Evolutionary conservation across 2,797 vertebrate species (phyloP).

Genomic region (Notamacropus eugenii): DNA sequence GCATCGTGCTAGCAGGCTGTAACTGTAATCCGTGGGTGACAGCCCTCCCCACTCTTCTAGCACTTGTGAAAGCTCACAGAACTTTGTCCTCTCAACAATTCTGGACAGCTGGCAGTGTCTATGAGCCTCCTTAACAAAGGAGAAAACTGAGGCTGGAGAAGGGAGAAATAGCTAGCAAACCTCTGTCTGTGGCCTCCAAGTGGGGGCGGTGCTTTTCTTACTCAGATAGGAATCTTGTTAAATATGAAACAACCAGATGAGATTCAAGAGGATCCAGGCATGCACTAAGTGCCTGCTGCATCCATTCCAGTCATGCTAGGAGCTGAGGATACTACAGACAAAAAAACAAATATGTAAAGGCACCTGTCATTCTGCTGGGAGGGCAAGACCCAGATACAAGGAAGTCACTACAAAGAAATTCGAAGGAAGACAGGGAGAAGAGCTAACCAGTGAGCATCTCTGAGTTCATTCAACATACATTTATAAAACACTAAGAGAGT

Average conservation of each 20-base stretch:
- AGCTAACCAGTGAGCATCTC: not conserved
- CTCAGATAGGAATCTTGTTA: not conserved
- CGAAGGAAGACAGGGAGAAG: not conserved
- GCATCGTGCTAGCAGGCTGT: not conserved
- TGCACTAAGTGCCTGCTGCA: not conserved
- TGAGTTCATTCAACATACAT: not conserved
- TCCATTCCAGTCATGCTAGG: not conserved
- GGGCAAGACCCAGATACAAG: not conserved
- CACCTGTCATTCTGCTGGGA: not conserved
- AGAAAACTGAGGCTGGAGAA: not conserved
- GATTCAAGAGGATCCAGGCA: not conserved
- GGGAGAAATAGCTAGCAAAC: not conserved
- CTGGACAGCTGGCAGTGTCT: not conserved
- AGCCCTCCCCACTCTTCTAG: no score
- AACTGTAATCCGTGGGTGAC: rapidly evolving
- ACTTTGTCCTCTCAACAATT: not conserved
- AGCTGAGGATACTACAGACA: not conserved
- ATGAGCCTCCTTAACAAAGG: not conserved
- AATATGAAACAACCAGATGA: not conserved
- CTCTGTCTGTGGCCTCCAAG: not conserved
- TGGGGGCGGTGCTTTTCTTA: no score
- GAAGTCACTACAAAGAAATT: not conserved
- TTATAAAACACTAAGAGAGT: not conserved
- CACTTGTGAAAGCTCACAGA: not conserved
- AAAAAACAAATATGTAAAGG: not conserved